phyloP scores from a whole-genome alignment of 1,140 invertebrate genomes.

The Euborellia annulipes region DNA sequence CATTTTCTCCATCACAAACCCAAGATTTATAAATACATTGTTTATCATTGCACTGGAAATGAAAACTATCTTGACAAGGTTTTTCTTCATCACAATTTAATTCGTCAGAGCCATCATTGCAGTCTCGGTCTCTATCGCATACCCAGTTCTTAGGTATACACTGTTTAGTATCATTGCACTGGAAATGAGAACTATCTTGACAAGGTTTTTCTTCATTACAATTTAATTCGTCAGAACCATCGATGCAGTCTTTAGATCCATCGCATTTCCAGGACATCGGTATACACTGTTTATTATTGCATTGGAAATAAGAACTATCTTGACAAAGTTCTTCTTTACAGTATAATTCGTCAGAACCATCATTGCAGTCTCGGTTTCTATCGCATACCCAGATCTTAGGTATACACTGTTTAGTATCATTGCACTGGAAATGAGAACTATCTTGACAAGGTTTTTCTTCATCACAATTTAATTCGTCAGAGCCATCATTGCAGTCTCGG shows the following conservation, averaged over 20 bases:
- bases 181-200: too few relatives aligned
- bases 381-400: conserved; percentile 45
- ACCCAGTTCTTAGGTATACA: too few relatives aligned
- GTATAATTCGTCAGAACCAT: conserved; percentile 48
- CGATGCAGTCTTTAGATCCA: conserved; percentile 46
- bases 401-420: conserved; percentile 43
- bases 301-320: conserved; percentile 38
- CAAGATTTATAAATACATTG: conserved; percentile 36
- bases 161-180: too few relatives aligned
- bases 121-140: too few relatives aligned
- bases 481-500: conserved; percentile 45
- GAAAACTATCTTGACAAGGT: too few relatives aligned
- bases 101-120: too few relatives aligned
- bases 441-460: too few relatives aligned
- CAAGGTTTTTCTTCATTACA: too few relatives aligned
- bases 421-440: conserved; percentile 41
- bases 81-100: too few relatives aligned
- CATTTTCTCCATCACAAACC: conserved; percentile 45
- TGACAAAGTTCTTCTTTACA: too few relatives aligned
- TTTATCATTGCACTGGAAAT: too few relatives aligned
- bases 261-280: conserved; percentile 40
- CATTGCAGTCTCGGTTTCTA: conserved; percentile 50
- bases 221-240: conserved; percentile 40
- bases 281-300: conserved; percentile 33
- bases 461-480: conserved; percentile 36